phyloP scores from a whole-genome alignment of 1,140 invertebrate species.

The Drosophila asahinai region DNA sequence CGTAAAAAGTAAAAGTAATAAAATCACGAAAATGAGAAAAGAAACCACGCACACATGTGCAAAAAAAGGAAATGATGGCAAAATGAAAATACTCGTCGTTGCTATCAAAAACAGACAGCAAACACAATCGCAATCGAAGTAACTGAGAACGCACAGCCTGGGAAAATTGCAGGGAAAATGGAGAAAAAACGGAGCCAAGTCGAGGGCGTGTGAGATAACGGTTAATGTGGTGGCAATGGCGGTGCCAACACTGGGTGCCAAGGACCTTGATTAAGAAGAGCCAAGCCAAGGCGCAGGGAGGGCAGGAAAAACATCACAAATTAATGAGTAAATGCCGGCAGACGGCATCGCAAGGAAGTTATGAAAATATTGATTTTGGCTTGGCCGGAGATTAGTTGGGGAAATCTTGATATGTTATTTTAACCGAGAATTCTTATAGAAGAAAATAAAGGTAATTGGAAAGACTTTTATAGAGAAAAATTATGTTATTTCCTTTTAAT shows the following conservation, averaged over 20 bases:
- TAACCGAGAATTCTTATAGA: neutral
- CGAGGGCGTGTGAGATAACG: slow-evolving; percentile 51
- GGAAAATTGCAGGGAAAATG: neutral
- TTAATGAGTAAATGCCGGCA: slow-evolving; percentile 49
- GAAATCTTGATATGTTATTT: slow-evolving; percentile 14
- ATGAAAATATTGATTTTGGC: slow-evolving; percentile 51
- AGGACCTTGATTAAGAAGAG: slow-evolving; percentile 43
- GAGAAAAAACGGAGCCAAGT: slow-evolving; percentile 1
- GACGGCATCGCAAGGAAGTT: slow-evolving; percentile 7
- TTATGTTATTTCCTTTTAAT: no score
- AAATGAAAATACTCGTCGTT: slow-evolving; percentile 58
- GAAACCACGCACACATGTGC: slow-evolving; percentile 50
- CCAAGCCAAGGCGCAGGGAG: neutral
- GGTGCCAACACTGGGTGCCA: slow-evolving; percentile 44
- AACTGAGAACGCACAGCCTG: slow-evolving; percentile 55
- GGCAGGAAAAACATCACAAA: slow-evolving; percentile 25
- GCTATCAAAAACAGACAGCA: slow-evolving; percentile 68
- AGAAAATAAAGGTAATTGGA: neutral
- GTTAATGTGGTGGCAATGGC: slow-evolving; percentile 55
- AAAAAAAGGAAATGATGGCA: slow-evolving; percentile 46
- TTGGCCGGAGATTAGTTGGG: neutral
- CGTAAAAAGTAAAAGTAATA: slow-evolving; percentile 84
- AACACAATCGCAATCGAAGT: slow-evolving; percentile 60
- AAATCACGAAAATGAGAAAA: slow-evolving; percentile 82
- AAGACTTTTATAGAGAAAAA: neutral